Conservation (phyloP, 2,797 vertebrate genomes). For the Myripristis jacobus region DNA sequence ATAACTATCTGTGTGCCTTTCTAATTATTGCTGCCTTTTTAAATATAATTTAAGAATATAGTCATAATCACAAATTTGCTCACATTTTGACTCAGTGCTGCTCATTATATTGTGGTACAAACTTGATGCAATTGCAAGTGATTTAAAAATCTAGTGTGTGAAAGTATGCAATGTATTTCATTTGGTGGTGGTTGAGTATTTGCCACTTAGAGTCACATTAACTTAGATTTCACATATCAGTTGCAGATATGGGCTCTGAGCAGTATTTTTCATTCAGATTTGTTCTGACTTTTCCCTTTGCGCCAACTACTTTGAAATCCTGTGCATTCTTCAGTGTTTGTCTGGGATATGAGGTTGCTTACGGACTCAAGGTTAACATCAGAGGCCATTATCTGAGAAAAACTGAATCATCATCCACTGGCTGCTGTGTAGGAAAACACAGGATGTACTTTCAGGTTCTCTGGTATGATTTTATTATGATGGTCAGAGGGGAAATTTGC, state of each 20-base stretch:
- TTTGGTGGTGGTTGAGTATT: not conserved
- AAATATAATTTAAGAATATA: not conserved
- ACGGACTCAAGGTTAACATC: too few relatives aligned
- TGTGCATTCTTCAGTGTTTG: not conserved
- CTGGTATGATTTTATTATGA: too few relatives aligned
- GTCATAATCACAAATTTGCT: too few relatives aligned
- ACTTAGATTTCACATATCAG: not conserved
- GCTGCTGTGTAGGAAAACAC: too few relatives aligned
- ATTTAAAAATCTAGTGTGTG: not conserved
- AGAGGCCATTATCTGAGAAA: too few relatives aligned
- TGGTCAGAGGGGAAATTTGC: too few relatives aligned
- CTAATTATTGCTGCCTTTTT: constrained; percentile 5
- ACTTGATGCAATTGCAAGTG: too few relatives aligned
- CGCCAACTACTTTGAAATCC: not conserved
- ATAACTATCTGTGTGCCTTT: constrained; percentile 11
- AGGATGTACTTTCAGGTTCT: too few relatives aligned
- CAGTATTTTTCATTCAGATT: not conserved
- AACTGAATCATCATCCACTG: too few relatives aligned
- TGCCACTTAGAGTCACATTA: not conserved
- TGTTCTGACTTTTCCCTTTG: not conserved
- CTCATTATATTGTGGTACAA: too few relatives aligned
- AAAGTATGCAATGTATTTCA: not conserved
- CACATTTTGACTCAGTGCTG: too few relatives aligned
- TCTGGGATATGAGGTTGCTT: not conserved
- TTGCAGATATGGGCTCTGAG: not conserved